Evolutionary conservation across 1,140 invertebrate genomes (phyloP), one percentile per base, ranked within the genome.

Genomic region (Drosophila pseudoobscura): DNA sequence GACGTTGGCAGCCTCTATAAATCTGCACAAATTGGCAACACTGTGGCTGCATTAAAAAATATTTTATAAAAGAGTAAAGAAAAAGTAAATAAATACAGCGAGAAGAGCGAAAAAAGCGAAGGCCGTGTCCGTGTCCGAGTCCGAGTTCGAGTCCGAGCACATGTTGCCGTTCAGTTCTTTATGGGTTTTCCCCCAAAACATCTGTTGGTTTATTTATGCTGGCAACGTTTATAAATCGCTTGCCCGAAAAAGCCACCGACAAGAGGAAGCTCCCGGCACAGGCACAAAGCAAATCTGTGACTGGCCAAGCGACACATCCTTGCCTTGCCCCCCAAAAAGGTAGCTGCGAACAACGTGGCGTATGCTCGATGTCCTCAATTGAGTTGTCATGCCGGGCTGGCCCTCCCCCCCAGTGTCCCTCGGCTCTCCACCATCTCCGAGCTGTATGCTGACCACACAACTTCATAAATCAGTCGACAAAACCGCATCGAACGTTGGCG

Each of bases 21-120:
- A 88, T 88, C 83, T 88, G 78, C 75, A 88, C 83, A 88, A 88
- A 88, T 88, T 88, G 83, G 83, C 83, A 88, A 80, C 83, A 78
- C 83, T 88, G 83, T 79, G 82, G 83, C 83, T 66, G 83, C 78
- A 88, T 88, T 88, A 88, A 88, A 88, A 88, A 88, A 87, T 88
- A 83, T 88, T 82, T 88, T 88, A 87, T 69, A 82, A 87, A 88
- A 78, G 78, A 71, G 63, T 75, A 82, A 88, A 87, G 63, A 75
- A 82, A 88, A 87, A 88, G 83, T 88, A 87, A 88, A 87, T 88
- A 87, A 87, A 87, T 82, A 88, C 70, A 87, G 63, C 74, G 72
- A 51, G 68, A 59, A 58, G 49, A 43, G 47, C 39, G 62, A 73
- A 64, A 59, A 55, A 46, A 20, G n/a, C 20, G 20, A 20, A 20